Conservation (phyloP, 2,888 invertebrate genomes). For the Drosophila acutilabella region DNA sequence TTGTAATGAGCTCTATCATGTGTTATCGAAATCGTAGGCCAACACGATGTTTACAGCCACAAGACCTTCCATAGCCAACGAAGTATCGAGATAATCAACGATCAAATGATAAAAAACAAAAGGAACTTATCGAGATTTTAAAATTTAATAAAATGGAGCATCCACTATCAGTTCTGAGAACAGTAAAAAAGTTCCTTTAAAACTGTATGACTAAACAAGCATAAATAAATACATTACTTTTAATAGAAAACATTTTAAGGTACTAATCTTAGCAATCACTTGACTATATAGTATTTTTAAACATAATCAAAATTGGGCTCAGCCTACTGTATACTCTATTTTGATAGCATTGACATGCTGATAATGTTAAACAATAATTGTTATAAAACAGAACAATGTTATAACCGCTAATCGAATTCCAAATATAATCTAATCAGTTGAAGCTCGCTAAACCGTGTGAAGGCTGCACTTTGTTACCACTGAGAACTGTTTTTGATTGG, state of each 20-base stretch:
- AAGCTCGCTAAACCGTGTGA: constrained; percentile 45
- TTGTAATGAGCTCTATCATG: too few relatives aligned
- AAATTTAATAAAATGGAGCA: too few relatives aligned
- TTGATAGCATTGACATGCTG: background rate
- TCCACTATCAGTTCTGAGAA: too few relatives aligned
- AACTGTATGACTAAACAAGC: too few relatives aligned
- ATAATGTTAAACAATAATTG: constrained; percentile 8
- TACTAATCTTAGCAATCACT: background rate
- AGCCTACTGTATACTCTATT: constrained; percentile 23
- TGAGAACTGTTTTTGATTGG: background rate
- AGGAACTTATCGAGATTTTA: too few relatives aligned
- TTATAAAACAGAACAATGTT: constrained; percentile 26
- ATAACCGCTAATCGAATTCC: constrained; percentile 32
- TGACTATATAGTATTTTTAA: background rate
- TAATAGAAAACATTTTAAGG: background rate
- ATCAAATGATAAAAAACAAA: too few relatives aligned
- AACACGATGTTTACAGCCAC: too few relatives aligned
- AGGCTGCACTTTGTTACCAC: constrained; percentile 5
- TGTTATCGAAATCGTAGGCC: too few relatives aligned
- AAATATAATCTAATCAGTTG: constrained; percentile 42
- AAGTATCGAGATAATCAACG: too few relatives aligned
- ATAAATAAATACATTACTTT: background rate
- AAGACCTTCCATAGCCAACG: too few relatives aligned
- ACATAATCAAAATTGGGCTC: constrained; percentile 4
- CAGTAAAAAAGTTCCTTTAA: too few relatives aligned